Percentiles rank a stretch among this genome's conserved stretches.
Evolutionary conservation across 2,888 invertebrate species (phyloP).

Genomic region (Balanococcus diminutus): DNA sequence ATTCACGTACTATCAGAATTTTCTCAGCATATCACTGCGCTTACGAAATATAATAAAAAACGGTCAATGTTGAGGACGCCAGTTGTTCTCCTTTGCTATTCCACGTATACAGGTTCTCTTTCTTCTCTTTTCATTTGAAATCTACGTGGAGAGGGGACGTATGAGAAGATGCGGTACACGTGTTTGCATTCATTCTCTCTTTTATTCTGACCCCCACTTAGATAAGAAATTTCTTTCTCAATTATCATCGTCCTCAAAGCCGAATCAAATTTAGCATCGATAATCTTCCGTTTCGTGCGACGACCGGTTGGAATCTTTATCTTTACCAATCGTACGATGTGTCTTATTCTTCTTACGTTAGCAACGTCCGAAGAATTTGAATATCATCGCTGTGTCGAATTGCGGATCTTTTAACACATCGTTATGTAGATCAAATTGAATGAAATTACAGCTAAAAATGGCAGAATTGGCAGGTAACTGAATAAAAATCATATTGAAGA

Average conservation of each 20-base stretch:
- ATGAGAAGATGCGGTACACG: slow-evolving; percentile 14
- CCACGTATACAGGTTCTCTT: not conserved
- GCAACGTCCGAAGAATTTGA: not conserved
- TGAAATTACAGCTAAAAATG: no score
- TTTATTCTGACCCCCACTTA: not conserved
- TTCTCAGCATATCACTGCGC: slow-evolving; percentile 18
- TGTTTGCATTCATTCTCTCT: not conserved
- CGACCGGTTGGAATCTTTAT: not conserved
- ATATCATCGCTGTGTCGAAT: not conserved
- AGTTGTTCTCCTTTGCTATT: not conserved
- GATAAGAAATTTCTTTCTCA: slow-evolving; percentile 13
- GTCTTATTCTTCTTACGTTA: not conserved
- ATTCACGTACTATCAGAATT: slow-evolving; percentile 40
- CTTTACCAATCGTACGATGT: not conserved
- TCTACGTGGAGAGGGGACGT: not conserved
- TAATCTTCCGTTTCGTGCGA: not conserved
- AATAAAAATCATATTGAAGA: no score
- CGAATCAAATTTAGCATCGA: slow-evolving; percentile 17
- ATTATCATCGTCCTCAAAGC: not conserved
- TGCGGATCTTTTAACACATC: not conserved
- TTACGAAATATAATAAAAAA: not conserved
- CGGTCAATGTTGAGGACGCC: slow-evolving; percentile 46
- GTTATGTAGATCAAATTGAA: no score
- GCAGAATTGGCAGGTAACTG: no score
- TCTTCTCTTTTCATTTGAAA: not conserved